Conservation (phyloP, 2,113 vertebrate species). For the Bothrops jararaca region DNA sequence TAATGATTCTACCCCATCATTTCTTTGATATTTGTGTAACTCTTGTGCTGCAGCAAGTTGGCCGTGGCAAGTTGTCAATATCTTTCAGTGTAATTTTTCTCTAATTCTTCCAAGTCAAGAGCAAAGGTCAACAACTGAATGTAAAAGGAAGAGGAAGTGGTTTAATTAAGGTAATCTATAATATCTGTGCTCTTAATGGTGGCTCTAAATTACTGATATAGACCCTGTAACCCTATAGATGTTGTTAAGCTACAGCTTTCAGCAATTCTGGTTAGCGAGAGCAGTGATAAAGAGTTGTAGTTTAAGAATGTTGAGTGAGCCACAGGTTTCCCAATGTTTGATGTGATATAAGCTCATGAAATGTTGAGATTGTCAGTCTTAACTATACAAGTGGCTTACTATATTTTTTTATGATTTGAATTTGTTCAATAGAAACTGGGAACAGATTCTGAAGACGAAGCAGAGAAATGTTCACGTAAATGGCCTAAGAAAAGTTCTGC, state of each 20-base stretch:
- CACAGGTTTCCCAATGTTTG: background rate
- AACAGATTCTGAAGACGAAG: conserved; percentile 37
- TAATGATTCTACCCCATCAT: too few species aligned
- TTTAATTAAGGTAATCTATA: background rate
- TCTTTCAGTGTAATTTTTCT: background rate
- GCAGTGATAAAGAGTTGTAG: background rate
- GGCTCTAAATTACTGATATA: background rate
- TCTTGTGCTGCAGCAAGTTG: too few species aligned
- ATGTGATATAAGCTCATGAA: background rate
- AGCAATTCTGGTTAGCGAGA: background rate
- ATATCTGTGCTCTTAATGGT: background rate
- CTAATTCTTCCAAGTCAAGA: background rate
- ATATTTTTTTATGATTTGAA: conserved; percentile 4
- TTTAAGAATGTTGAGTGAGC: background rate
- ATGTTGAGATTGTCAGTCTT: background rate
- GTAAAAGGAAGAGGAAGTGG: background rate
- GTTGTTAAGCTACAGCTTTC: background rate
- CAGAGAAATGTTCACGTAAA: conserved; percentile 53
- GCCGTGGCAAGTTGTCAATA: too few species aligned
- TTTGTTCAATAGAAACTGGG: conserved; percentile 64
- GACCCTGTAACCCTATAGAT: background rate
- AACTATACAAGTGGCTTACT: background rate
- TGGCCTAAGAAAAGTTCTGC: conserved; percentile 45
- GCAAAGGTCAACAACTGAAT: background rate
- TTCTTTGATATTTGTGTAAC: too few species aligned